phyloP scores from a whole-genome alignment of 2,797 vertebrate genomes.

The Calcarius lapponicus region DNA sequence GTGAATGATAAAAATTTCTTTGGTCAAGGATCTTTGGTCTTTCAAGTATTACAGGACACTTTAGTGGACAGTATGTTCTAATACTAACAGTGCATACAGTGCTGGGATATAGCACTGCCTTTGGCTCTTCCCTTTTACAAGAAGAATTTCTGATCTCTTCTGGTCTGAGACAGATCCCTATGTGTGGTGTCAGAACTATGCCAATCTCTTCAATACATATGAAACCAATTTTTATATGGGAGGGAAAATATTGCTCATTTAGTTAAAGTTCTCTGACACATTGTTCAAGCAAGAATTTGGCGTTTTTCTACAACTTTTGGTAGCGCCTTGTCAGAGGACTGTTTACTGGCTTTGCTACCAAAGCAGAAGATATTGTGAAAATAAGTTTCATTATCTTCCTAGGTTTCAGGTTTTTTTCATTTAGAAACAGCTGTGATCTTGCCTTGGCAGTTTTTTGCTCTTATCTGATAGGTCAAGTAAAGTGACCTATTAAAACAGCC shows the following conservation, averaged over 20 bases:
- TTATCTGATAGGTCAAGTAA: not conserved
- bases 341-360: not conserved
- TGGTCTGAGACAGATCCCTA: not conserved
- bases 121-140: not conserved
- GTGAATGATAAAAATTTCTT: not conserved
- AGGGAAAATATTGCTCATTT: not conserved
- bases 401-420: not conserved
- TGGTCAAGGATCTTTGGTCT: not conserved
- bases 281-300: not conserved
- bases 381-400: not conserved
- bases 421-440: not conserved
- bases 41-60: not conserved
- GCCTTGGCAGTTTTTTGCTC: not conserved
- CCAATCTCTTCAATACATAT: not conserved
- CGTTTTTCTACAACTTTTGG: not conserved
- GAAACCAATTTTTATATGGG: not conserved
- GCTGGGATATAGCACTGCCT: not conserved
- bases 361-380: not conserved
- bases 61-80: not conserved
- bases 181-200: not conserved
- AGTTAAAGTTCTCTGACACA: not conserved
- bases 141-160: not conserved
- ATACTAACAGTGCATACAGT: not conserved
- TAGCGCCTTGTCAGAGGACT: not conserved
- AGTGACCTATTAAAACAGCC: not conserved